Base-by-base conservation (phyloP, 2,888 invertebrate species). In the Polylopha cassiicola region DNA sequence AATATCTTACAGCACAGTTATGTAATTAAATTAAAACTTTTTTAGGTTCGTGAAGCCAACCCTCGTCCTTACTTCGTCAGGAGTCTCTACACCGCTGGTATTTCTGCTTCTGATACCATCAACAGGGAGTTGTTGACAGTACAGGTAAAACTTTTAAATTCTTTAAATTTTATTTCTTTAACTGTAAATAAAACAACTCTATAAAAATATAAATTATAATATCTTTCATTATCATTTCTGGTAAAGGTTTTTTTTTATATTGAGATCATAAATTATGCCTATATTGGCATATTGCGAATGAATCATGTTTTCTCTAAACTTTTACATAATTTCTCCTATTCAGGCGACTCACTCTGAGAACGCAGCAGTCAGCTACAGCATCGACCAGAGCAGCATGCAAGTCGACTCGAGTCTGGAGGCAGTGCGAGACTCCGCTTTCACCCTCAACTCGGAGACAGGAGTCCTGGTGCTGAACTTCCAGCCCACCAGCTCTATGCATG, bases 281-380 rank as follows among this genome's bases (percentile, higher is more conserved):
- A n/a, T n/a, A n/a, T n/a, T n/a, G n/a, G n/a, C n/a, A n/a, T n/a
- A n/a, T n/a, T n/a, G n/a, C n/a, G n/a, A 52, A 21, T 15, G 14
- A 3, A 24, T 11, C 13, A n/a, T 26, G 15, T 31, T 20, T 34
- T 13, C 13, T n/a, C n/a, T n/a, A n/a, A n/a, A n/a, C n/a, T n/a
- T 29, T 3, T 6, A 15, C 15, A 15, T 3, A 14, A 22, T 4
- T 6, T 1, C 23, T 15, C 13, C 2, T 32, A 42, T 24, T 2
- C 53, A 90, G 90, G 90, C 90, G 2, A 77, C 65, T 0, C 91
- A 91, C 61, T 71, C 84, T 0, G 89, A 89, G 44, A 65, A 78
- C 23, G 74, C 76, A 2, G 30, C 57, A 0, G 58, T 88, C 10
- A 68, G 58, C 1, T 89, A 87, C 66, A 31, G 44, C 1, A 73